A percentile compares a stretch with the other conserved stretches of the same genome.
Conservation (phyloP, 2,888 invertebrate species). For the Bimastos eiseni region DNA sequence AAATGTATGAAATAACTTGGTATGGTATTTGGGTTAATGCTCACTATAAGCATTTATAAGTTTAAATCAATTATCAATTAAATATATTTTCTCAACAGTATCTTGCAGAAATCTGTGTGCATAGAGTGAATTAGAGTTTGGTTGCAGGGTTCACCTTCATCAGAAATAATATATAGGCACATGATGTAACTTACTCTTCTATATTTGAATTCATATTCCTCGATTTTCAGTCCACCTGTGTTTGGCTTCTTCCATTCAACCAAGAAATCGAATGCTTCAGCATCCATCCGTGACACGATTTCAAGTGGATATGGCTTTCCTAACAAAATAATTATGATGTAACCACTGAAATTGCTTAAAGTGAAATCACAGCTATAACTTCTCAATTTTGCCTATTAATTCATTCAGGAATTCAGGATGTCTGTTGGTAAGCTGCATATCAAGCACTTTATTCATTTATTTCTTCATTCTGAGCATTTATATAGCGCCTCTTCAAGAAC, state of each 20-base stretch:
- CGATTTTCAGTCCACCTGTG: slow-evolving; percentile 47
- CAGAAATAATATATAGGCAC: background rate
- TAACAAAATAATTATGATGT: slow-evolving; percentile 28
- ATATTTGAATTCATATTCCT: slow-evolving; percentile 45
- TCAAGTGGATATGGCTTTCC: slow-evolving; percentile 43
- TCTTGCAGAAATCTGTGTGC: too few species aligned
- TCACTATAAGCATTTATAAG: background rate
- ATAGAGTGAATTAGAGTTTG: background rate
- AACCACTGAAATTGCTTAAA: background rate
- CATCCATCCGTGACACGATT: slow-evolving; percentile 28
- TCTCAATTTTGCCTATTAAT: background rate
- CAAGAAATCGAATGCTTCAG: slow-evolving; percentile 36
- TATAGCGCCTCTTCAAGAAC: too few species aligned
- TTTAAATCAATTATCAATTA: background rate
- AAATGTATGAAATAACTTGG: background rate
- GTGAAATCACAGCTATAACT: background rate
- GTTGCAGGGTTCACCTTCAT: background rate
- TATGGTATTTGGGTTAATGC: background rate
- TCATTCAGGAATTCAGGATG: background rate
- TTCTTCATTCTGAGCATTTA: too few species aligned
- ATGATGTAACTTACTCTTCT: slow-evolving; percentile 41
- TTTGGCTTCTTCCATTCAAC: slow-evolving; percentile 47
- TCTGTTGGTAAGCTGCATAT: background rate
- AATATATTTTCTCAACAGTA: background rate
- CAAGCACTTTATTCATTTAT: background rate